Evolutionary conservation across 1,140 invertebrate genomes (phyloP).

Genomic region (Ectropis grisescens): DNA sequence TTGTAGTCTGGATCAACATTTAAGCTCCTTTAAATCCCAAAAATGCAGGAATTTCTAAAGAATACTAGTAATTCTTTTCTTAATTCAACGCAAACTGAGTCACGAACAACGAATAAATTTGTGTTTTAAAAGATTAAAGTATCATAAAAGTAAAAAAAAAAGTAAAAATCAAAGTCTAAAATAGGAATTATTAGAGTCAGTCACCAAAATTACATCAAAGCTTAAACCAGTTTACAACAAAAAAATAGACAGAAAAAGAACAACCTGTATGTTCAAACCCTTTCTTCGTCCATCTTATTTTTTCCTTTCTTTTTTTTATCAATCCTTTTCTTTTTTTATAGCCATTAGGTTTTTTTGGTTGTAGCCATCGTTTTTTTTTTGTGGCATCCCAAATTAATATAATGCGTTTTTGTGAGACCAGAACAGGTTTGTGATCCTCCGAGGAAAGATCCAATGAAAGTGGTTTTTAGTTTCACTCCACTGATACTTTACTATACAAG

Average conservation of each 20-base stretch:
- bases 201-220: no score
- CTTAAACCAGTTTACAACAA: neutral
- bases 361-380: slow-evolving; percentile 61
- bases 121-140: neutral
- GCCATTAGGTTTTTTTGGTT: slow-evolving; percentile 63
- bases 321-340: slow-evolving; percentile 55
- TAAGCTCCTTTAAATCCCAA: no score
- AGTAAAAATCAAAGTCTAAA: neutral
- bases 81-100: no score
- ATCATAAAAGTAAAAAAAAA: neutral
- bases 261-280: slow-evolving; percentile 53
- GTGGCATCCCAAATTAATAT: slow-evolving; percentile 67
- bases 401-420: slow-evolving; percentile 46
- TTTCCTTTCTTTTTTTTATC: slow-evolving; percentile 38
- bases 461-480: slow-evolving; percentile 30
- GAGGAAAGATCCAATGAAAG: slow-evolving; percentile 64
- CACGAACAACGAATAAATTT: neutral
- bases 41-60: no score
- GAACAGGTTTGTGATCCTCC: slow-evolving; percentile 41
- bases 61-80: no score
- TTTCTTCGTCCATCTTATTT: slow-evolving; percentile 45
- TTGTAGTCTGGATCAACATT: no score
- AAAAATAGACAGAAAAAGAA: slow-evolving; percentile 7
- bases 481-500: no score
- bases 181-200: no score